Evolutionary conservation across 2,888 invertebrate species (phyloP).

Genomic region (Malthinus seriepunctatus): DNA sequence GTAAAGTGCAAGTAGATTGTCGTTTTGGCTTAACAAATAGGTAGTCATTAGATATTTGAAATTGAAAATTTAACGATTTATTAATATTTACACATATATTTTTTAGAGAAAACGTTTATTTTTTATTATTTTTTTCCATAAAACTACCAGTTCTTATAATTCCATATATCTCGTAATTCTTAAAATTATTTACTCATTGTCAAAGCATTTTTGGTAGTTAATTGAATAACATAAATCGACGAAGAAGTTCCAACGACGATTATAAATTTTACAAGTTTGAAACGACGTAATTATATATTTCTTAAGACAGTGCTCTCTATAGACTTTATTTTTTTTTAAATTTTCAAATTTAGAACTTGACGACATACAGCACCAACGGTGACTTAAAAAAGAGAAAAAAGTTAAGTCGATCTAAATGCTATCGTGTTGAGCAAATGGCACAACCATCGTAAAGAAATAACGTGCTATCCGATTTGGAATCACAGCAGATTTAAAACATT

Average conservation of each 20-base stretch:
- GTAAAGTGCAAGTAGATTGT: constrained; percentile 49
- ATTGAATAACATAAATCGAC: constrained; percentile 5
- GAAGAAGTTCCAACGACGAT: constrained; percentile 3
- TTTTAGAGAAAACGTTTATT: constrained; percentile 12
- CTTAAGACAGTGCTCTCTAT: neutral
- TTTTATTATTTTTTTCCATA: constrained; percentile 10
- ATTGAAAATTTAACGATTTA: constrained; percentile 7
- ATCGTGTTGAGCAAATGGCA: constrained; percentile 47
- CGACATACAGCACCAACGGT: neutral
- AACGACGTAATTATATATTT: neutral
- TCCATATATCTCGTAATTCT: neutral
- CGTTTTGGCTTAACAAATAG: constrained; percentile 38
- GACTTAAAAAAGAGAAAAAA: neutral
- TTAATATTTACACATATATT: constrained; percentile 5
- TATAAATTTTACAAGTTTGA: neutral
- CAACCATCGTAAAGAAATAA: constrained; percentile 50
- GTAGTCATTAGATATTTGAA: constrained; percentile 8
- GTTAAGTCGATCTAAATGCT: constrained; percentile 18
- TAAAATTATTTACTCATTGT: constrained; percentile 2
- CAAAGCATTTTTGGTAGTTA: constrained; percentile 1
- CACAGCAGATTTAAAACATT: constrained; percentile 45
- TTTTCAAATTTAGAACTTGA: neutral
- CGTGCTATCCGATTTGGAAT: constrained; percentile 46
- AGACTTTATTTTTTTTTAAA: neutral
- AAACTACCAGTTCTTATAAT: constrained; percentile 4